These are phyloP conservation scores for Xestia ashworthii DNA, from an alignment of 2,888 invertebrate species.

Conservation along the genomic window DNA sequence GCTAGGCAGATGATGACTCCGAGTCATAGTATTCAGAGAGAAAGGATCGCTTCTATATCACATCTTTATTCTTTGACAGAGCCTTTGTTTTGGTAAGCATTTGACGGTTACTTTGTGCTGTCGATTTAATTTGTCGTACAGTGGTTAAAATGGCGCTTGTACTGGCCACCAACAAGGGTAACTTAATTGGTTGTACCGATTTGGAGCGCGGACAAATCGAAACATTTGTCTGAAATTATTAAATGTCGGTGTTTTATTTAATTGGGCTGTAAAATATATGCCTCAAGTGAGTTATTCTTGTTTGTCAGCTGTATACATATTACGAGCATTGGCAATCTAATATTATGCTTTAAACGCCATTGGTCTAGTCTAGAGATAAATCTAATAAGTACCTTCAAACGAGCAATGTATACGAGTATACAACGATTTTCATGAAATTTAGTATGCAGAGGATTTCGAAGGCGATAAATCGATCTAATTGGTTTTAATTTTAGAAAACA, in stretches of 20 bases:
- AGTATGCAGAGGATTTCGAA: no score
- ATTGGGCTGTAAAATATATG: neutral
- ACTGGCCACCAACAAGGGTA: neutral
- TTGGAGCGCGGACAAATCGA: constrained; percentile 8
- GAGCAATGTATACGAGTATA: no score
- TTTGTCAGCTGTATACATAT: neutral
- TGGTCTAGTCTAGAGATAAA: no score
- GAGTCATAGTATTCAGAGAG: neutral
- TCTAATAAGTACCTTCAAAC: no score
- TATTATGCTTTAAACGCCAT: no score
- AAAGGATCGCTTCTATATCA: constrained; percentile 1
- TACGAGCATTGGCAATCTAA: no score
- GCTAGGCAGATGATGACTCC: no score
- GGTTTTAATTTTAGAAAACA: no score
- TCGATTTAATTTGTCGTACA: constrained; percentile 38
- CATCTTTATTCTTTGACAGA: neutral
- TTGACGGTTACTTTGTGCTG: constrained; percentile 25
- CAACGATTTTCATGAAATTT: no score
- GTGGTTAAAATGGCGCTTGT: constrained; percentile 21
- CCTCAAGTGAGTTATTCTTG: neutral
- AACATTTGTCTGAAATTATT: constrained; percentile 32
- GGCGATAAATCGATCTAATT: no score
- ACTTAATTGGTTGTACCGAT: constrained; percentile 37
- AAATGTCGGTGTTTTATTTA: neutral
- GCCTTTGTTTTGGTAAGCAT: constrained; percentile 37